phyloP scores from a whole-genome alignment of 2,113 vertebrate genomes.

The Sebastes fasciatus region DNA sequence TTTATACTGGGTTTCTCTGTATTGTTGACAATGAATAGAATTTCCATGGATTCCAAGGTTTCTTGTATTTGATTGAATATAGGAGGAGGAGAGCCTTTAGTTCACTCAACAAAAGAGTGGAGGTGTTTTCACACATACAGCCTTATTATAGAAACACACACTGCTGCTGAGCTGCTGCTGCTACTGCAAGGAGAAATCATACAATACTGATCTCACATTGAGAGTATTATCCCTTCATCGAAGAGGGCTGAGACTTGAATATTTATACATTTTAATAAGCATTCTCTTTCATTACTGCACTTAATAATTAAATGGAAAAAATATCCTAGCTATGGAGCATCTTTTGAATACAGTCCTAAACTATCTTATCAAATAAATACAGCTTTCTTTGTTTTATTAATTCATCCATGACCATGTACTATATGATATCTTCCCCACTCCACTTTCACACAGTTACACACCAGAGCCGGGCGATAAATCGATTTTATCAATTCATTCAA shows the following conservation, averaged over 20 bases:
- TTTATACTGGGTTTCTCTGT: slow-evolving; percentile 28
- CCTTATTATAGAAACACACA: not conserved
- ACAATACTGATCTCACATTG: not conserved
- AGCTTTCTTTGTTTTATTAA: not conserved
- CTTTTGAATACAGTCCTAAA: not conserved
- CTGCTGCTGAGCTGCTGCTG: not conserved
- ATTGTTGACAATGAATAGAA: slow-evolving; percentile 47
- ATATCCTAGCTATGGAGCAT: not conserved
- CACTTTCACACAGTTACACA: not conserved
- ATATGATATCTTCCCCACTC: not conserved
- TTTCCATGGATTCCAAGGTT: slow-evolving; percentile 57
- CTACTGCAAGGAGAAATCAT: slow-evolving; percentile 7
- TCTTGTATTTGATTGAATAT: slow-evolving; percentile 17
- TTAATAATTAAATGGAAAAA: not conserved
- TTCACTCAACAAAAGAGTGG: not conserved
- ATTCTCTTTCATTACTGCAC: not conserved
- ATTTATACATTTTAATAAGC: not conserved
- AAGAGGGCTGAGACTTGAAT: not conserved
- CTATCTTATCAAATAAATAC: not conserved
- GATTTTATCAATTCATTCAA: too few relatives aligned
- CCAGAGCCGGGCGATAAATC: too few relatives aligned
- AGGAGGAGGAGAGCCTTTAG: slow-evolving; percentile 23
- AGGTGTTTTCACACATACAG: slow-evolving; percentile 16
- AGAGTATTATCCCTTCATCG: not conserved
- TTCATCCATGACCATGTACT: not conserved